Base-by-base conservation (phyloP, 1,140 invertebrate genomes). In the Pantala flavescens region DNA sequence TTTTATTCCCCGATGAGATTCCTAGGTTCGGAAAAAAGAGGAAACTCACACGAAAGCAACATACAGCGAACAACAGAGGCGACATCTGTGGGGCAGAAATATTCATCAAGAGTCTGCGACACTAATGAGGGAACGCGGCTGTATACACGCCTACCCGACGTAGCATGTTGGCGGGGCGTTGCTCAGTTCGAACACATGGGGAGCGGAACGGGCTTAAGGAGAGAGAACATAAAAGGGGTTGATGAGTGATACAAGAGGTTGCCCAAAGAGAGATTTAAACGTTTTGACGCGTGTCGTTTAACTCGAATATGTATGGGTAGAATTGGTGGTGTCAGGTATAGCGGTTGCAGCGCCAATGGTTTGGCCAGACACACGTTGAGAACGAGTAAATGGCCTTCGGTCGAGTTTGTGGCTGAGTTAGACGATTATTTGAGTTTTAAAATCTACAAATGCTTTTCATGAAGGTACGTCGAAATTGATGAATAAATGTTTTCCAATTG, bases 71-170 rank as follows among this genome's bases (percentile, higher is more conserved):
- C 49, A 63, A 12, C 49, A 3, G 14, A 21, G 49, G 49, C 49
- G 49, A 63, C 49, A 63, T 63, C 49, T 63, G 49, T 14, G 49
- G 3, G 49, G 49, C 49, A 63, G 49, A 63, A 63, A 63, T 63
- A 63, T 63, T 63, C 49, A 63, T 63, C 49, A 63, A 63, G 49
- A 63, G 49, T 63, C 49, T 3, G 49, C 14, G 49, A 63, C 49
- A 63, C 49, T 63, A 63, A 63, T 63, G 49, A 63, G 49, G 49
- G 49, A 63, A 63, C 49, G 49, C 49, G 49, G 16, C 49, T 12
- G 49, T 63, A 63, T 63, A 63, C 49, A 63, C 49, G 49, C 49
- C 49, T 63, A 63, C 49, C 49, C 49, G 49, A 63, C 49, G 49
- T 63, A 63, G n/a, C 49, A 63, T 63, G 49, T 63, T 63, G 49